Conservation (phyloP, 2,113 vertebrate species). For the Vulpes vulpes region DNA sequence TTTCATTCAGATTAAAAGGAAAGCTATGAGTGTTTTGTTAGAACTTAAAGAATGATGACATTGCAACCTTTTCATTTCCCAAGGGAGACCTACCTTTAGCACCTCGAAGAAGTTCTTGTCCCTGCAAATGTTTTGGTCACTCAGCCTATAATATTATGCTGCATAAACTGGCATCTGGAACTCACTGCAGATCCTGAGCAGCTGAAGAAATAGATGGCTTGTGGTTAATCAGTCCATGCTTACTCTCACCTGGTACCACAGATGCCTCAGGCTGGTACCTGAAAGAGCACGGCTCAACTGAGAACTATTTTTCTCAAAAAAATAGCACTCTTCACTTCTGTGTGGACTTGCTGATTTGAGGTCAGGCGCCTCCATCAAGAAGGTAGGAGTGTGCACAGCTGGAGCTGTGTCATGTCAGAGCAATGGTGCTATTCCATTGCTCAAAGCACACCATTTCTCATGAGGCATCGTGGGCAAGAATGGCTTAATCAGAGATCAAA, state of each 20-base stretch:
- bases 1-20: constrained; percentile 51
- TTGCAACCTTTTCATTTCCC: background rate
- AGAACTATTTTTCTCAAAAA: background rate
- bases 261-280: background rate
- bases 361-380: background rate
- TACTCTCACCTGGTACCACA: background rate
- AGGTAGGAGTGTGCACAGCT: background rate
- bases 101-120: background rate
- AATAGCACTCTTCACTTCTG: background rate
- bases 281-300: background rate
- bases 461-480: background rate
- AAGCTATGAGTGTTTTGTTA: background rate
- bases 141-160: background rate
- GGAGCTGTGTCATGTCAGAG: background rate
- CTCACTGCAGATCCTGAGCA: too few relatives aligned
- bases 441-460: background rate
- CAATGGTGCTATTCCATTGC: too few relatives aligned
- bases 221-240: background rate
- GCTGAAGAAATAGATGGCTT: background rate
- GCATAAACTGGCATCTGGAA: background rate
- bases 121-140: background rate
- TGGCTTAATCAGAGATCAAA: background rate
- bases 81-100: background rate
- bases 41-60: constrained; percentile 28
- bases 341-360: background rate